Evolutionary conservation across 2,113 vertebrate genomes (phyloP).

Genomic region (Cynopterus brachyotis): DNA sequence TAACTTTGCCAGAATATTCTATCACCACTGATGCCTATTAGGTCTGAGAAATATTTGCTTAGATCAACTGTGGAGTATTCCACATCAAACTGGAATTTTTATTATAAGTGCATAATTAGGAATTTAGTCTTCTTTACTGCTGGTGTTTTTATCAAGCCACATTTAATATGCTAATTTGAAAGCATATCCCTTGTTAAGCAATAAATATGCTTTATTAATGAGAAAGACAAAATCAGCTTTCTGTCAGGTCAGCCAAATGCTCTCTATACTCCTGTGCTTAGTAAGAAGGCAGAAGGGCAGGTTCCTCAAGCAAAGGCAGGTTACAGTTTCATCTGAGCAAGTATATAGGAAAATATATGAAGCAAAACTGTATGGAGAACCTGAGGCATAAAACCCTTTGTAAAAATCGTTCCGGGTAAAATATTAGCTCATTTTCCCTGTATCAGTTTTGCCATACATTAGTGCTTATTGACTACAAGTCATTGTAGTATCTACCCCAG

Average conservation of each 20-base stretch:
- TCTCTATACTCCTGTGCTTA: neutral
- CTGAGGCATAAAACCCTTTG: neutral
- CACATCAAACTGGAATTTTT: neutral
- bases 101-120: neutral
- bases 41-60: neutral
- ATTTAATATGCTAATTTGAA: neutral
- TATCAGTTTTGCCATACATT: neutral
- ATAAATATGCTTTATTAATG: neutral
- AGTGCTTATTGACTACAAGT: neutral
- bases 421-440: neutral
- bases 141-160: neutral
- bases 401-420: neutral
- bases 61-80: neutral
- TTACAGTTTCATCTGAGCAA: neutral
- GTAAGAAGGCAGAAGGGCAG: neutral
- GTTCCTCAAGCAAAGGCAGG: neutral
- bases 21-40: neutral
- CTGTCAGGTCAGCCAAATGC: neutral
- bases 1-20: neutral
- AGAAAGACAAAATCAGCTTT: neutral
- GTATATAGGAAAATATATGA: neutral
- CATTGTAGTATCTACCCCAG: neutral
- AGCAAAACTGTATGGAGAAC: neutral
- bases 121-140: neutral
- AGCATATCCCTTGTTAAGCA: neutral